Evolutionary conservation across 2,888 invertebrate genomes (phyloP).

Genomic region (Lampropteryx suffumata): DNA sequence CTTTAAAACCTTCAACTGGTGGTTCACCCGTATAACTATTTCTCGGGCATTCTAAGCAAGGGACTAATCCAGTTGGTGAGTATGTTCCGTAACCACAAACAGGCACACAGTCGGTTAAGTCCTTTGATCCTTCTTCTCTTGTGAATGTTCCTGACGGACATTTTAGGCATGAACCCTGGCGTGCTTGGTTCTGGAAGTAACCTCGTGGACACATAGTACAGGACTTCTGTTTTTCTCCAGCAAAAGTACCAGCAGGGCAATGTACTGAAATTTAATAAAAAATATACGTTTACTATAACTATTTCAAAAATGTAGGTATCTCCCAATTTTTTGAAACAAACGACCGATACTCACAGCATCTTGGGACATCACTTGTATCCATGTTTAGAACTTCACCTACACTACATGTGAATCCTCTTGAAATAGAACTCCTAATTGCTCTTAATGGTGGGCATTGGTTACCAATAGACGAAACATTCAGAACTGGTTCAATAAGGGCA

Average conservation of each 20-base stretch:
- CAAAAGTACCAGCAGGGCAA: conserved; percentile 98
- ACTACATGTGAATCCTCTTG: conserved; percentile 95
- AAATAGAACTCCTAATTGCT: conserved; percentile 92
- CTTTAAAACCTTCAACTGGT: conserved; percentile 94
- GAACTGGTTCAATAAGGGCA: conserved; percentile 92
- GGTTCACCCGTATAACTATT: conserved; percentile 95
- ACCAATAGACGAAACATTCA: conserved; percentile 94
- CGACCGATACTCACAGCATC: conserved; percentile 89
- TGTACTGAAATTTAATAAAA: conserved; percentile 85
- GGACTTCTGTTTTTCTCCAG: conserved; percentile 93
- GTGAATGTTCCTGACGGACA: conserved; percentile 98
- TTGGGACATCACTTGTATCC: conserved; percentile 94
- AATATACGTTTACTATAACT: not conserved
- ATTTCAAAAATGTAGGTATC: too few relatives aligned
- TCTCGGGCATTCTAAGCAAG: conserved; percentile 96
- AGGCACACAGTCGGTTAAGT: conserved; percentile 92
- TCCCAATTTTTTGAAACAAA: not conserved
- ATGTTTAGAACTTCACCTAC: conserved; percentile 97
- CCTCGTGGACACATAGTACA: conserved; percentile 96
- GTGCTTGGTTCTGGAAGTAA: conserved; percentile 95
- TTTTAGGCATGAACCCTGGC: conserved; percentile 94
- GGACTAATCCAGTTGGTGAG: conserved; percentile 96
- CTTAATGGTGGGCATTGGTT: conserved; percentile 96
- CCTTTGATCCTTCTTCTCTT: conserved; percentile 93
- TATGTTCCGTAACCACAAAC: conserved; percentile 98